These are phyloP conservation scores for Philopedon plagiatum DNA, from an alignment of 2,888 invertebrate species.

Conservation along the genomic window DNA sequence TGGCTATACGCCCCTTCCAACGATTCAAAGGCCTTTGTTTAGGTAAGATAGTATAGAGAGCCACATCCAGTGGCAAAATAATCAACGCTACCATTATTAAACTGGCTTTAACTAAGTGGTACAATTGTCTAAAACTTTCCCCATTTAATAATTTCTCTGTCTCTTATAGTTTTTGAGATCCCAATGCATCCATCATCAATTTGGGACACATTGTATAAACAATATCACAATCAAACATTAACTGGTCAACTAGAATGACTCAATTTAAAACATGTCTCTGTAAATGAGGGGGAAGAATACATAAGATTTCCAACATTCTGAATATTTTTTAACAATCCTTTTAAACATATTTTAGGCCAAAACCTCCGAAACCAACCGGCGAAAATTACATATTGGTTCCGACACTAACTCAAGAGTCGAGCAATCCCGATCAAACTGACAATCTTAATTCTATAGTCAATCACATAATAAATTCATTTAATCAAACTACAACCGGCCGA, in stretches of 20 bases:
- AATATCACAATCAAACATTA: too few species aligned
- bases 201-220: too few species aligned
- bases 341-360: constrained; percentile 55
- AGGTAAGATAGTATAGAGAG: constrained; percentile 19
- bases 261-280: too few species aligned
- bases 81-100: too few species aligned
- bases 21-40: constrained; percentile 71
- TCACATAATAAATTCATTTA: constrained; percentile 77
- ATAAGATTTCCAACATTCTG: too few species aligned
- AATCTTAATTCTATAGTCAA: constrained; percentile 71
- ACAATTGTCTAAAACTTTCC: not conserved
- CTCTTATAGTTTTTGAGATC: too few species aligned
- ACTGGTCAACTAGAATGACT: too few species aligned
- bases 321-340: too few species aligned
- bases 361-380: constrained; percentile 62
- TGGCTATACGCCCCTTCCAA: constrained; percentile 61
- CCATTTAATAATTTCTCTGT: not conserved
- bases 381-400: constrained; percentile 74
- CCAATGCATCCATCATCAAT: too few species aligned
- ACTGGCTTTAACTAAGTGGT: not conserved
- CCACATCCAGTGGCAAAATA: not conserved
- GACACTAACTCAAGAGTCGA: constrained; percentile 68
- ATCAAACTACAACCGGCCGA: constrained; percentile 64
- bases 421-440: constrained; percentile 64
- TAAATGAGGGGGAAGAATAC: too few species aligned